Base-by-base conservation (phyloP, 2,888 invertebrate genomes). In the Abrostola triplasia region DNA sequence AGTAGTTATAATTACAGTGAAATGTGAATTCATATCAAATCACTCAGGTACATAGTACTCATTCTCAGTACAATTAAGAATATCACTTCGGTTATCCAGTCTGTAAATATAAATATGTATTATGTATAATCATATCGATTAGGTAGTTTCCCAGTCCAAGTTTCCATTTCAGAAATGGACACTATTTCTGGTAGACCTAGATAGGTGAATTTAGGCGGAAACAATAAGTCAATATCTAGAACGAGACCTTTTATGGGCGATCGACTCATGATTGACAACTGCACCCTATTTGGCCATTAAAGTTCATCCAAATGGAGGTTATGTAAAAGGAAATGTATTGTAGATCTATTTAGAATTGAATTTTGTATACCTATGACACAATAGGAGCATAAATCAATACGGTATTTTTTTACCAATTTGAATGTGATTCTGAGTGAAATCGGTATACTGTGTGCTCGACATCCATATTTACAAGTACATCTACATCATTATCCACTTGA, bases 161-260 rank as follows among this genome's bases (percentile, higher is more conserved):
- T 66, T 59, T 38, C 63, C 41, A 59, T 44, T 67, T 52, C 9
- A 52, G 49, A 68, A 57, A 69, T 59, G 7, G 59, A 59, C 36
- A 35, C 37, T 54, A 49, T 73, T 53, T 47, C 64, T 74, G 42
- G 47, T 47, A 54, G 48, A 38, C 64, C 68, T 54, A 51, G 59
- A 72, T 60, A 76, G 4, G 56, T 57, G 64, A n/a, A 54, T 64
- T 59, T 55, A 42, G 36, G 40, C 63, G 59, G 67, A 58, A 63
- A 59, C 59, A 38, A 67, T 71, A 51, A 55, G 41, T 62, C 58
- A 52, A 60, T 61, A 71, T 57, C 64, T 59, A 60, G 62, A 42
- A 40, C 73, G 59, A 50, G 59, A 13, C 37, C 55, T 51, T 50
- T 47, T 38, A 38, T 51, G 36, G 54, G 37, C 64, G 50, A 38